A percentile compares a stretch with the other conserved stretches of the same genome.
Evolutionary conservation across 1,140 invertebrate species (phyloP).

Genomic region (Tetramorium alpestre): DNA sequence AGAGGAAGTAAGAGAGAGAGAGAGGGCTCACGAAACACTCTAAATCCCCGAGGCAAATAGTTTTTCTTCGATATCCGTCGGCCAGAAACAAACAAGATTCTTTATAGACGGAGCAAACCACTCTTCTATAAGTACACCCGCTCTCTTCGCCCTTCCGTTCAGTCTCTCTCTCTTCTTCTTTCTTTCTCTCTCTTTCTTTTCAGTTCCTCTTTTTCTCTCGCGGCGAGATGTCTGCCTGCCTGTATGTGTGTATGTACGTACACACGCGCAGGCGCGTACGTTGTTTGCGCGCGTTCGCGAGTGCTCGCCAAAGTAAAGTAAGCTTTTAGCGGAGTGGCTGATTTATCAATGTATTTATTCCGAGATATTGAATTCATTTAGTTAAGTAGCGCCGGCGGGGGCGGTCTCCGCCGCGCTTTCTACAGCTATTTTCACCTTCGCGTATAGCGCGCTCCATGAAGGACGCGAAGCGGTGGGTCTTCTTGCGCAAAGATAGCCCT

Average conservation of each 20-base stretch:
- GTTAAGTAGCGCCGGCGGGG: constrained; percentile 81
- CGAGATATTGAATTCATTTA: constrained; percentile 86
- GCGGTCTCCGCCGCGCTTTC: constrained; percentile 64
- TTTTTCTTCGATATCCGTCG: constrained; percentile 82
- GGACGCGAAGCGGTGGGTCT: background rate
- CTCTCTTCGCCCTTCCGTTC: constrained; percentile 65
- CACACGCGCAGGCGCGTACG: constrained; percentile 64
- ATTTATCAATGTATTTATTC: constrained; percentile 87
- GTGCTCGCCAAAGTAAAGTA: constrained; percentile 84
- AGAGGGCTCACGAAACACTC: constrained; percentile 70
- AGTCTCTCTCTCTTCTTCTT: constrained; percentile 16
- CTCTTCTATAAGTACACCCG: constrained; percentile 82
- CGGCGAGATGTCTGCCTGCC: constrained; percentile 29
- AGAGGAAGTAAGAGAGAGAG: background rate
- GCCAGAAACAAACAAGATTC: constrained; percentile 84
- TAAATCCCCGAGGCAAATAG: constrained; percentile 82
- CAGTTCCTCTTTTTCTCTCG: constrained; percentile 33
- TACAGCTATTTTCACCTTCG: constrained; percentile 76
- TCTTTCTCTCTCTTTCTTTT: constrained; percentile 12
- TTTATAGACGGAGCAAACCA: constrained; percentile 83
- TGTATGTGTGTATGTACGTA: constrained; percentile 17
- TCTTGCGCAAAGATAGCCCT: background rate
- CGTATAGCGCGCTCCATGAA: constrained; percentile 23
- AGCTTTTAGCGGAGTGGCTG: constrained; percentile 86
- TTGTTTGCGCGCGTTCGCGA: constrained; percentile 83